These are phyloP conservation scores for Salminus brasiliensis DNA, from an alignment of 2,113 vertebrate genomes.

Conservation along the genomic window DNA sequence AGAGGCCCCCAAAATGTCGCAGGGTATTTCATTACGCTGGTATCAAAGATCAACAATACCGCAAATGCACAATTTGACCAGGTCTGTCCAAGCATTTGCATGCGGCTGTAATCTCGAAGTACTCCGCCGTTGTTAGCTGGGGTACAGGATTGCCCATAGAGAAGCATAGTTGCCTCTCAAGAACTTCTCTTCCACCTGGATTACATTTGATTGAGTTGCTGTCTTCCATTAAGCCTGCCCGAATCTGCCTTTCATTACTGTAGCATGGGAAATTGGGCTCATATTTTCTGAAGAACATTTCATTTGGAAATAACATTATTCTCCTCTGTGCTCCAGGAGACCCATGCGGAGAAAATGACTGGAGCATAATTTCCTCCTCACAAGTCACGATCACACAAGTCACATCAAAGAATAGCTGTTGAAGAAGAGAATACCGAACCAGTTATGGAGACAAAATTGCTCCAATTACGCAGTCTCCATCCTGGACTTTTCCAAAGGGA, in stretches of 20 bases:
- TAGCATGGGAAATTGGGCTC: not conserved
- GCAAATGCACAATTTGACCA: too few species aligned
- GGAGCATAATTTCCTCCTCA: conserved; percentile 16
- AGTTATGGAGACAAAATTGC: conserved; percentile 15
- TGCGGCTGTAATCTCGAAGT: not conserved
- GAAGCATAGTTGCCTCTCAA: not conserved
- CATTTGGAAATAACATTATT: conserved; percentile 12
- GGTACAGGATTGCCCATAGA: not conserved
- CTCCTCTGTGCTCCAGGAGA: not conserved
- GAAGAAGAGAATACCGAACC: not conserved
- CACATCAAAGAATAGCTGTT: conserved; percentile 2
- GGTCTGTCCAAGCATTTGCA: too few species aligned
- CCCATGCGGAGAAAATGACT: conserved; percentile 7
- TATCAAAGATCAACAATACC: too few species aligned
- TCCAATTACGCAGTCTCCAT: conserved; percentile 13
- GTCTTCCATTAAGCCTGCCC: conserved; percentile 6
- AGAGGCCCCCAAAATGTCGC: too few species aligned
- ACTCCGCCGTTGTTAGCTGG: not conserved
- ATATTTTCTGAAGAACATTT: conserved; percentile 5
- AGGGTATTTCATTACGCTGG: too few species aligned
- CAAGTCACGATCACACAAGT: conserved; percentile 23
- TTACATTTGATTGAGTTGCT: not conserved
- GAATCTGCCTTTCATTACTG: conserved; percentile 10
- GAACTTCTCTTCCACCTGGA: not conserved
- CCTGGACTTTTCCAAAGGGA: not conserved